Conservation (phyloP, 2,113 vertebrate genomes). For the Lepidothrix coronata region DNA sequence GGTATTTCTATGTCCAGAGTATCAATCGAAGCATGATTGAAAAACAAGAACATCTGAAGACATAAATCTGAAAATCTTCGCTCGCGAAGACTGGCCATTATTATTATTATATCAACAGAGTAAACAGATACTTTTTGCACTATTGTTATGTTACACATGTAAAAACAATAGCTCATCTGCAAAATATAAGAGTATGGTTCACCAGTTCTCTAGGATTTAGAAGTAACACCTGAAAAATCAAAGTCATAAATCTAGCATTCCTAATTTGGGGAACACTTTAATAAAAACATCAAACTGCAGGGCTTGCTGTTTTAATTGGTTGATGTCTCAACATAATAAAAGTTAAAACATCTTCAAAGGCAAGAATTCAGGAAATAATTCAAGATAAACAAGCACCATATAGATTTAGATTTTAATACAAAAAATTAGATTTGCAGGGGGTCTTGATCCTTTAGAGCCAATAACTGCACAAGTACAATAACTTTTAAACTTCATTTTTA, state of each 20-base stretch:
- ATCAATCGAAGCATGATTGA: conserved; percentile 1
- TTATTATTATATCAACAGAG: no score
- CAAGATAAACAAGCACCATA: background rate
- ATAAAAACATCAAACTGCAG: background rate
- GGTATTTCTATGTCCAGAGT: conserved; percentile 11
- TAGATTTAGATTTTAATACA: background rate
- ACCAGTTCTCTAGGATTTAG: background rate
- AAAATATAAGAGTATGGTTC: background rate
- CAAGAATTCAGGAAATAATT: background rate
- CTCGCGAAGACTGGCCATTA: no score
- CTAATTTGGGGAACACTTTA: background rate
- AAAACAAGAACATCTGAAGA: background rate
- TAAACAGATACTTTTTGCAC: background rate
- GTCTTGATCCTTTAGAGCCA: background rate
- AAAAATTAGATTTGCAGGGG: background rate
- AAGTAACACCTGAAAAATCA: background rate
- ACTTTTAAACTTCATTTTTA: conserved; percentile 10
- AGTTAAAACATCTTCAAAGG: background rate
- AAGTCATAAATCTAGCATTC: background rate
- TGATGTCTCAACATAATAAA: background rate
- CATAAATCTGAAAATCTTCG: background rate
- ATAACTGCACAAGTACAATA: background rate
- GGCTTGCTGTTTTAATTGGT: background rate
- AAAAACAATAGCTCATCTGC: background rate
- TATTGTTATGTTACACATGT: background rate